Evolutionary conservation across 1,140 invertebrate species (phyloP), one percentile per base, ranked within the genome.

Genomic region (Polyergus mexicanus): DNA sequence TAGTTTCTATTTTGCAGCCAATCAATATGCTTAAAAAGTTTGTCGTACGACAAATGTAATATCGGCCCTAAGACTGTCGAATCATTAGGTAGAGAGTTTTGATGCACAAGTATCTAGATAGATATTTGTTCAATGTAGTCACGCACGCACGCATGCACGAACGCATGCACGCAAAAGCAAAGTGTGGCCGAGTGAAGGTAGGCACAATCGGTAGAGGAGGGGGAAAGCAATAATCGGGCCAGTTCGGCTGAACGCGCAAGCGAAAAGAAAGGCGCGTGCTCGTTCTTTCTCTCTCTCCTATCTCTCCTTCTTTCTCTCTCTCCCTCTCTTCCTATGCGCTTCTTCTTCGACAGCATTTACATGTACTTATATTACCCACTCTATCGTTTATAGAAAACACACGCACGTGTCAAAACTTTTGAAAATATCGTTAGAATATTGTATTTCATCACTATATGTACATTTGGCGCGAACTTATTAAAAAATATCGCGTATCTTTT

Each of bases 211-310:
- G 13, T 16, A 44, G 35, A 22, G 22, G 65, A 25, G 28, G 35
- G 41, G 28, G 66, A 32, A 60, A 58, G 56, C 63, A 72, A 83
- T 89, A 88, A 89, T 88, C 84, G 65, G 71, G 54, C 58, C 71
- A 88, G 56, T 75, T 60, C 28, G 28, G 66, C 62, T 32, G 47
- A 88, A 44, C 78, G 58, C 66, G 63, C 58, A 83, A 84, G 83
- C 86, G 80, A 85, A 90, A 88, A 87, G 86, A 90, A 89, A 90
- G 86, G 83, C 77, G 78, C 63, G 84, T 44, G 38, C 35, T 76
- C 56, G 22, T 10, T 76, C 35, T 41, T 22, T 60, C 32, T 25
- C 32, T 44, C 41, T 11, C 10, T 44, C 10, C 10, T 11, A 3
- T 11, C 41, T 44, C 44, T 47, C 41, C 11, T 10, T 44, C 41